Conservation (phyloP, 2,888 invertebrate genomes). For the Cheilosia vulpina region DNA sequence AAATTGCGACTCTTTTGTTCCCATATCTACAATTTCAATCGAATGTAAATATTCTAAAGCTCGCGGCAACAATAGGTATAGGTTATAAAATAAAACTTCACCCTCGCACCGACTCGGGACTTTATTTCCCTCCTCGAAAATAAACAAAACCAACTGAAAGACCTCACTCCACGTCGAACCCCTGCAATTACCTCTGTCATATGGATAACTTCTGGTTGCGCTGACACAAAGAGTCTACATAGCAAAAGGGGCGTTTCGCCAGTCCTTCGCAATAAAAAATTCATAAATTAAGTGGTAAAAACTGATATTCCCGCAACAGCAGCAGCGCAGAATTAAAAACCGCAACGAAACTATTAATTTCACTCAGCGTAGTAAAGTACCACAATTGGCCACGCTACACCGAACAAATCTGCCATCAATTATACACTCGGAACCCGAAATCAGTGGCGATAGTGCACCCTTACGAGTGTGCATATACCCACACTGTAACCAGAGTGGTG, state of each 20-base stretch:
- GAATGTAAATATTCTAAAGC: too few relatives aligned
- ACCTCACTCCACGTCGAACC: conserved; percentile 23
- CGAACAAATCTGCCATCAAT: conserved; percentile 71
- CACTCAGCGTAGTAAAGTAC: conserved; percentile 43
- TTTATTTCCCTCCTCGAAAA: background rate
- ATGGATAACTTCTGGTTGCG: conserved; percentile 33
- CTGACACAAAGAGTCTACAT: conserved; percentile 20
- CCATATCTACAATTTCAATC: too few relatives aligned
- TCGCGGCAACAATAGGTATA: too few relatives aligned
- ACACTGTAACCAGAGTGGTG: background rate
- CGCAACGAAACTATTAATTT: conserved; percentile 71
- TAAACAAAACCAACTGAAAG: conserved; percentile 20
- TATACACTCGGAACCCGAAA: conserved; percentile 65
- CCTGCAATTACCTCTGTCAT: conserved; percentile 40
- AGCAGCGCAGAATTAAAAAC: conserved; percentile 64
- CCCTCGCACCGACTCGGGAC: too few relatives aligned
- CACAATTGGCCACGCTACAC: conserved; percentile 68
- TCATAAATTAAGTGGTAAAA: conserved; percentile 73
- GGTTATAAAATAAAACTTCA: too few relatives aligned
- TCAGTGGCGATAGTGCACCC: conserved; percentile 48
- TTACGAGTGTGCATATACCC: background rate
- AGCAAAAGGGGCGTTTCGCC: conserved; percentile 64
- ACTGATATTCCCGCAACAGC: conserved; percentile 48
- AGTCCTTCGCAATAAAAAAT: conserved; percentile 65
- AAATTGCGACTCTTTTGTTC: too few relatives aligned